These are phyloP conservation scores for Zaprionus ghesquierei DNA, from an alignment of 1,140 invertebrate genomes.

Conservation along the genomic window DNA sequence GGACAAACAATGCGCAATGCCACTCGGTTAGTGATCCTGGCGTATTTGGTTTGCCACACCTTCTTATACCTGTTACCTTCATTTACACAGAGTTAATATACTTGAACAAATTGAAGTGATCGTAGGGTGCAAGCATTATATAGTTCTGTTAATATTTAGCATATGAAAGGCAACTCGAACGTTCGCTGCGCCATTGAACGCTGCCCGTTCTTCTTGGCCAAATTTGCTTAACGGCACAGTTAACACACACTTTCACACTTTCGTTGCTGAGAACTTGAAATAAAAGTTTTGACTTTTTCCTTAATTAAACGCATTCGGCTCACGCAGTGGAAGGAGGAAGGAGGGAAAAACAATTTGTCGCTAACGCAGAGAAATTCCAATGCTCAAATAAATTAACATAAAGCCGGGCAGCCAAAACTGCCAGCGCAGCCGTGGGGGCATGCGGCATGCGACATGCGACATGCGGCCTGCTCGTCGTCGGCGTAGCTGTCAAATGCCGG, in stretches of 20 bases:
- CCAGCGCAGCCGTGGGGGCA: conserved; percentile 1
- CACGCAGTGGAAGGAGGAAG: conserved; percentile 20
- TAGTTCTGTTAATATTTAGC: no score
- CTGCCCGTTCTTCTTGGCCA: no score
- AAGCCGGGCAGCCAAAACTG: conserved; percentile 30
- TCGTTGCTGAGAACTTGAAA: neutral
- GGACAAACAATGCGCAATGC: no score
- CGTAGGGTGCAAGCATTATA: no score
- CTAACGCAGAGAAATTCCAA: conserved; percentile 31
- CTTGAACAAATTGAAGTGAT: no score
- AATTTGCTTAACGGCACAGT: neutral
- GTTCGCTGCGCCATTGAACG: no score
- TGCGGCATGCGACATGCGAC: neutral
- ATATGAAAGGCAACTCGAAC: no score
- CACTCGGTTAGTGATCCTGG: no score
- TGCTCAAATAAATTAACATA: conserved; percentile 75
- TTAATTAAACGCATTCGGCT: conserved; percentile 34
- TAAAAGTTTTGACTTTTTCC: conserved; percentile 14
- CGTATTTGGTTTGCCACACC: no score
- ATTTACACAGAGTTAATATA: no score
- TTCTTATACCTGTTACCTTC: no score
- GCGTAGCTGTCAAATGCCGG: conserved; percentile 74
- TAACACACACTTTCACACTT: neutral
- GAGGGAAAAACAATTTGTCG: conserved; percentile 47
- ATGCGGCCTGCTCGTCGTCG: conserved; percentile 26